These are phyloP conservation scores for Archegozetes longisetosus DNA, from an alignment of 1,140 invertebrate species.

Conservation along the genomic window DNA sequence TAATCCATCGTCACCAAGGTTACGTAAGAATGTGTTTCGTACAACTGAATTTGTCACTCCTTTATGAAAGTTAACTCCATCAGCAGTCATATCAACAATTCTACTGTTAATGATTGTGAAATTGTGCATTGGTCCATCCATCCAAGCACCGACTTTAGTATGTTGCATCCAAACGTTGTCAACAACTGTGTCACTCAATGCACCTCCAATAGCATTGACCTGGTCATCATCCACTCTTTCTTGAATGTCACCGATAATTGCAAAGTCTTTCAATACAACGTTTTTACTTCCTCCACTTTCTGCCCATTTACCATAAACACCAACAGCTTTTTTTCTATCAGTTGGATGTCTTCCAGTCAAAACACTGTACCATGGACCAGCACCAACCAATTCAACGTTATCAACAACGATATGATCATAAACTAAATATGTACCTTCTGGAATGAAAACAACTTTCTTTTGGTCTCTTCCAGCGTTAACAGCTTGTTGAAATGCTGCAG, in stretches of 20 bases:
- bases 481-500: slow-evolving; percentile 4
- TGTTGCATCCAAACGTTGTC: slow-evolving; percentile 6
- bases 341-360: not conserved
- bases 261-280: slow-evolving; percentile 1
- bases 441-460: slow-evolving; percentile 3
- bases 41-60: too few species aligned
- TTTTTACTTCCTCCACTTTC: not conserved
- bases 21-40: too few species aligned
- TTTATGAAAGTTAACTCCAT: slow-evolving; percentile 4
- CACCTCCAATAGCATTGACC: not conserved
- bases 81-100: not conserved
- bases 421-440: not conserved
- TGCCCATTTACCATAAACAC: not conserved
- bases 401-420: slow-evolving; percentile 1
- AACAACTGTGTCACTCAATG: not conserved
- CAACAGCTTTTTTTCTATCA: not conserved
- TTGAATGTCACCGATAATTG: not conserved
- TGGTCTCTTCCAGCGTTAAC: not conserved
- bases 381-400: not conserved
- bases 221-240: not conserved
- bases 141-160: slow-evolving; percentile 1
- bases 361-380: too few species aligned
- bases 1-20: slow-evolving; percentile 3
- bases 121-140: not conserved
- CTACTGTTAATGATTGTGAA: not conserved